Evolutionary conservation across 2,113 vertebrate genomes (phyloP), one percentile per base, ranked within the genome.

Genomic region (Orthochromis indermauri): DNA sequence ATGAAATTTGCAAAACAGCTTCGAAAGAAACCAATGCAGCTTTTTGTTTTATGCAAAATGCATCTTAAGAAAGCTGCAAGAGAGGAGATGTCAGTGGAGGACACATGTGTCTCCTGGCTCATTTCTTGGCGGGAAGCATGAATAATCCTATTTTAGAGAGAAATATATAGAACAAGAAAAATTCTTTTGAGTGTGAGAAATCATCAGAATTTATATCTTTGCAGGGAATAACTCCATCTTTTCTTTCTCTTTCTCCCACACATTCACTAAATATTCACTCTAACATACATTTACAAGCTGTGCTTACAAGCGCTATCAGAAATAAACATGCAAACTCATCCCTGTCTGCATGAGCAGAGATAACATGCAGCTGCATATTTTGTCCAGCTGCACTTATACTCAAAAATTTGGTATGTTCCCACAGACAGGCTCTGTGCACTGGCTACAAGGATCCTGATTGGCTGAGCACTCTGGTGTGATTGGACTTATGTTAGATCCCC

Each of bases 401-500:
- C 82, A 85, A 10, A 63, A 2, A 35, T 83, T 51, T 33, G 66
- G n/a, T 26, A 7, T 81, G 86, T 78, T 86, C 31, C 47, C 42
- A 66, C 17, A 83, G 37, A 61, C 16, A 66, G 79, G 83, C 81
- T 82, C 54, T 80, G 45, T 35, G 47, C 31, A 4, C 35, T 78
- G 6, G n/a, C 80, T 14, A 8, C 40, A 8, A 33, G 76, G 9
- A 13, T 80, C 61, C 80, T 45, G 85, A 94, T 90, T 93, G 91
- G 92, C 82, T 82, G 78, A 90, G 68, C 13, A 21, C 86, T 81
- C 21, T 54, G 57, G n/a, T 71, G 71, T 28, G 80, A 93, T 90
- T 90, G 90, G 90, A 21, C 78, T 66, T 26, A 88, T 82, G 79
- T 68, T 40, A 7, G 42, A 66, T 31, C 11, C 10, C 57, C 73